A percentile compares a stretch with the other conserved stretches of the same genome.
phyloP scores from a whole-genome alignment of 2,113 vertebrate genomes.

The Saguinus imperator region DNA sequence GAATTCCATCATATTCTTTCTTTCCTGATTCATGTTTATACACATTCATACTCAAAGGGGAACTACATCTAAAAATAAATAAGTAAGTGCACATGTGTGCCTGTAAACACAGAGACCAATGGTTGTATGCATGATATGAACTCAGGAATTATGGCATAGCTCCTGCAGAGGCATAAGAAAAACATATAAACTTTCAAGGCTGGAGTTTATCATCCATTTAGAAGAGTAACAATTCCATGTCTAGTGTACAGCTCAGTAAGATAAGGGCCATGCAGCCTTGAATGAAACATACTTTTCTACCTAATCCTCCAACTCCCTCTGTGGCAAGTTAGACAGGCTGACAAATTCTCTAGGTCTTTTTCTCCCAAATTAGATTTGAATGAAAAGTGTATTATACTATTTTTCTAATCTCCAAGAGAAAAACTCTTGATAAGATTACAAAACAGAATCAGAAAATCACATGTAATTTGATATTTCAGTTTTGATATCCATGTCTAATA shows the following conservation, averaged over 20 bases:
- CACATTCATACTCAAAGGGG: constrained; percentile 39
- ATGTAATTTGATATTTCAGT: background rate
- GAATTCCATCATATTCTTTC: constrained; percentile 48
- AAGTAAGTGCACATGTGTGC: constrained; percentile 17
- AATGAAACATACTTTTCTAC: background rate
- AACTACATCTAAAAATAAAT: constrained; percentile 62
- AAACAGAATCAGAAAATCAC: background rate
- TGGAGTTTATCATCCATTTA: background rate
- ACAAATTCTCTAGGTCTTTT: background rate
- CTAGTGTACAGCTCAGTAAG: background rate
- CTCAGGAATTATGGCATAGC: constrained; percentile 40
- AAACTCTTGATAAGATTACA: background rate
- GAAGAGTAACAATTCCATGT: background rate
- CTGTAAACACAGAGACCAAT: constrained; percentile 47
- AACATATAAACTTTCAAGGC: constrained; percentile 29
- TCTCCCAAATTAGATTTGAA: background rate
- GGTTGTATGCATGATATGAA: background rate
- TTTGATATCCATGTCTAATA: background rate
- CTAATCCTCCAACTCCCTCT: background rate
- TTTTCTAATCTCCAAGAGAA: background rate
- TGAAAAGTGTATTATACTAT: background rate
- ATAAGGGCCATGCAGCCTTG: background rate
- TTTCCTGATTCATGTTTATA: constrained; percentile 60
- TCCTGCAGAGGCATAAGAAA: background rate
- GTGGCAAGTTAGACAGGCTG: background rate